phyloP scores from a whole-genome alignment of 2,797 vertebrate genomes.

The Sebastes dallii region DNA sequence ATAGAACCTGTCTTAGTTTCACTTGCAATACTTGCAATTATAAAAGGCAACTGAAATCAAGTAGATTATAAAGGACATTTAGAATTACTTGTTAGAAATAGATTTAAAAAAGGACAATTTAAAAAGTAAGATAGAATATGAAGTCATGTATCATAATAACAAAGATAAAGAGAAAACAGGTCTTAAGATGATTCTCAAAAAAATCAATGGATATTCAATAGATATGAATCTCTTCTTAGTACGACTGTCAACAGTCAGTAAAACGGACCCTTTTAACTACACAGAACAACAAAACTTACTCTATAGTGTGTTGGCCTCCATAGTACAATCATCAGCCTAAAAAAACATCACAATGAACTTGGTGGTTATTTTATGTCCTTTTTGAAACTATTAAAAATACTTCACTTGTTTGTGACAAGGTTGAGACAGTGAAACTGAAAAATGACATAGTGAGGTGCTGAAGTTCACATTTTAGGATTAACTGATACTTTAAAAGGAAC shows the following conservation, averaged over 20 bases:
- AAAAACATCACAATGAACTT: not conserved
- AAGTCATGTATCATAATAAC: not conserved
- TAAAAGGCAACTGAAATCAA: not conserved
- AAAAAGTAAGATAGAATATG: not conserved
- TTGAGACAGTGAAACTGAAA: not conserved
- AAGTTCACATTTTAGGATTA: slow-evolving; percentile 8
- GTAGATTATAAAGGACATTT: not conserved
- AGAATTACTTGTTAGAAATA: not conserved
- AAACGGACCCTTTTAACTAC: too few relatives aligned
- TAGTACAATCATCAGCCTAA: not conserved
- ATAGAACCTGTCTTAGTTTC: not conserved
- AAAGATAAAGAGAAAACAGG: not conserved
- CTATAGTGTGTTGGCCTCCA: not conserved
- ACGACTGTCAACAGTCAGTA: too few relatives aligned
- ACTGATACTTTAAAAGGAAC: slow-evolving; percentile 10
- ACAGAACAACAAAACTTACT: not conserved
- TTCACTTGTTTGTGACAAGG: not conserved
- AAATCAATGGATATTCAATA: not conserved
- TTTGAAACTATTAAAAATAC: not conserved
- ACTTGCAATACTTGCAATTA: not conserved
- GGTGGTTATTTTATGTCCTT: not conserved
- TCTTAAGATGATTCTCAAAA: not conserved
- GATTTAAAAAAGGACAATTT: not conserved
- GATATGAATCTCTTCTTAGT: not conserved
- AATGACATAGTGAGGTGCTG: not conserved